Conservation (phyloP, 2,113 vertebrate species). For the Isurus oxyrinchus region DNA sequence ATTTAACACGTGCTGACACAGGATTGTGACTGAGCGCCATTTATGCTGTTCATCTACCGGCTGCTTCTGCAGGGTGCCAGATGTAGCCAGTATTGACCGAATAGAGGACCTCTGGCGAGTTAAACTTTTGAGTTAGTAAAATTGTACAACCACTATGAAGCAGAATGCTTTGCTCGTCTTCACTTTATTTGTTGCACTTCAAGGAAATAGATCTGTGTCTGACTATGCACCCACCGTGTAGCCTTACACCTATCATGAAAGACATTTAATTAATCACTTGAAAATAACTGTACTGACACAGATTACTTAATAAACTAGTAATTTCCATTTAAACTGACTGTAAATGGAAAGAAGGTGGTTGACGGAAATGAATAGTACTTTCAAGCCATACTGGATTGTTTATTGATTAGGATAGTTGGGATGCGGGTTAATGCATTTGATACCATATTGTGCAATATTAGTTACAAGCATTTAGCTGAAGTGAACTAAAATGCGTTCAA, state of each 20-base stretch:
- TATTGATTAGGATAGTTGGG: constrained; percentile 1
- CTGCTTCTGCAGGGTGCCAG: neutral
- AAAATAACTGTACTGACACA: constrained; percentile 29
- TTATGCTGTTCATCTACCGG: neutral
- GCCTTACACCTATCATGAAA: neutral
- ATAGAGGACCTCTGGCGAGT: neutral
- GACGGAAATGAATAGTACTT: constrained; percentile 26
- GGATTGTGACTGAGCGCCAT: neutral
- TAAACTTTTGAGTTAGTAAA: neutral
- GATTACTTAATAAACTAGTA: constrained; percentile 23
- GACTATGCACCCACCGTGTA: too few relatives aligned
- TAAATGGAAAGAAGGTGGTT: constrained; percentile 11
- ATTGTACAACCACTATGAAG: neutral
- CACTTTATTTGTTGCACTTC: neutral
- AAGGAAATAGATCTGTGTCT: neutral
- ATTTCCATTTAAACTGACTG: neutral
- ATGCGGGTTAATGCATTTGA: neutral
- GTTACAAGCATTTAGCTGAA: neutral
- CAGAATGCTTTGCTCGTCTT: neutral
- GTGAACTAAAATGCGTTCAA: neutral
- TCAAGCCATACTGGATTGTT: neutral
- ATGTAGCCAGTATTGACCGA: neutral
- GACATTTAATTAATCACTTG: constrained; percentile 23
- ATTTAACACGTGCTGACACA: neutral
- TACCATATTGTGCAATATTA: neutral